Percentiles rank a stretch among this genome's conserved stretches.
Conservation (phyloP, 2,113 vertebrate species). For the Morphnarchus princeps region DNA sequence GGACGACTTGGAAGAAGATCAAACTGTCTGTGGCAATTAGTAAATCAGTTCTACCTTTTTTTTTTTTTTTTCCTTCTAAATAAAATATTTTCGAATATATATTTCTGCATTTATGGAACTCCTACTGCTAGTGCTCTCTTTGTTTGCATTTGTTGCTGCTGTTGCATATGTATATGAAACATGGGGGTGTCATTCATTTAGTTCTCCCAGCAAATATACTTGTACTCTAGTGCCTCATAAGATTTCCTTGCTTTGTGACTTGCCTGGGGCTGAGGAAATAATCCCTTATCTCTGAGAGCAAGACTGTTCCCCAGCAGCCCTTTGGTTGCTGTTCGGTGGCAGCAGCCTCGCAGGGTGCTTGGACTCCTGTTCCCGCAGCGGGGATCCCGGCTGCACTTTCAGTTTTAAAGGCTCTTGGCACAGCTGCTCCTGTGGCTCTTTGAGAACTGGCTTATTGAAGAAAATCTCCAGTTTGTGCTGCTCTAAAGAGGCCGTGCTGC, state of each 20-base stretch:
- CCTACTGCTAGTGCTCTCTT: fast-evolving
- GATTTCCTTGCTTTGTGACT: background rate
- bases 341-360: background rate
- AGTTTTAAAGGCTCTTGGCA: background rate
- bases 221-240: fast-evolving
- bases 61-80: background rate
- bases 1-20: background rate
- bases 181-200: background rate
- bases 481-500: background rate
- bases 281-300: background rate
- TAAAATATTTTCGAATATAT: background rate
- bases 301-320: background rate
- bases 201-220: background rate
- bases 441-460: background rate
- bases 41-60: background rate
- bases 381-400: background rate
- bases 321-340: background rate
- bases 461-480: background rate
- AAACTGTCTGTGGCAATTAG: background rate
- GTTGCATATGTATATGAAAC: background rate
- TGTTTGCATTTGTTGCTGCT: background rate
- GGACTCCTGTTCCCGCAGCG: background rate
- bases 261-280: background rate
- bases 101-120: background rate
- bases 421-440: background rate